Percentiles rank a stretch among this genome's conserved stretches.
These are phyloP conservation scores for Zeugodacus cucurbitae DNA, from an alignment of 1,140 invertebrate genomes.

Conservation along the genomic window DNA sequence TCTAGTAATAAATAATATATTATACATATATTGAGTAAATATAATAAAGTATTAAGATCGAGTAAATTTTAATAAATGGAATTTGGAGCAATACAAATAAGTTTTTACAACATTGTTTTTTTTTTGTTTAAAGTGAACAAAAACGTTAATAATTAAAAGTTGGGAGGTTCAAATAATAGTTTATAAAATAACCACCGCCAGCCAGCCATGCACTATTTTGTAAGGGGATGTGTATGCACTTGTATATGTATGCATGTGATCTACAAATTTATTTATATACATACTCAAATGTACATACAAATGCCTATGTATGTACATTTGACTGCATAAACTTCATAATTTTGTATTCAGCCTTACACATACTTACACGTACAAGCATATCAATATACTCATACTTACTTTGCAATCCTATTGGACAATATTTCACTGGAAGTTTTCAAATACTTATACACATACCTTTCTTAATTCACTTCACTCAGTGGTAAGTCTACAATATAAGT, in stretches of 20 bases:
- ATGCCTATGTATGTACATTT: not conserved
- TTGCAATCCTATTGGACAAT: not conserved
- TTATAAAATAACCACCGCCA: too few species aligned
- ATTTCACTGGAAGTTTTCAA: slow-evolving; percentile 3
- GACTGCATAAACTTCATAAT: not conserved
- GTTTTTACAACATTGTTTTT: too few species aligned
- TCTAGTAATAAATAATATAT: too few species aligned
- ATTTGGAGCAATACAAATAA: too few species aligned
- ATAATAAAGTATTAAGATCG: too few species aligned
- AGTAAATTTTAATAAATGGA: too few species aligned
- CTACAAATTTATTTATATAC: not conserved
- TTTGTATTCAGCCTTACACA: not conserved
- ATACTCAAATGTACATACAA: too few species aligned
- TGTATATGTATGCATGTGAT: not conserved
- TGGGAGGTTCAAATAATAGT: too few species aligned
- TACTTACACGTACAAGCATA: not conserved
- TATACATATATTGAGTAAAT: too few species aligned
- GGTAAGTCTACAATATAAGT: slow-evolving; percentile 39
- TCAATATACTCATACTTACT: not conserved
- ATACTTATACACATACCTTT: slow-evolving; percentile 36
- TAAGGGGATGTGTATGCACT: not conserved
- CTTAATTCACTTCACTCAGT: slow-evolving; percentile 10
- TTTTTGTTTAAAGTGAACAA: too few species aligned
- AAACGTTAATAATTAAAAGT: too few species aligned
- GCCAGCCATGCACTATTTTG: too few species aligned